Evolutionary conservation across 2,888 invertebrate genomes (phyloP).

Genomic region (Fragum sueziense): DNA sequence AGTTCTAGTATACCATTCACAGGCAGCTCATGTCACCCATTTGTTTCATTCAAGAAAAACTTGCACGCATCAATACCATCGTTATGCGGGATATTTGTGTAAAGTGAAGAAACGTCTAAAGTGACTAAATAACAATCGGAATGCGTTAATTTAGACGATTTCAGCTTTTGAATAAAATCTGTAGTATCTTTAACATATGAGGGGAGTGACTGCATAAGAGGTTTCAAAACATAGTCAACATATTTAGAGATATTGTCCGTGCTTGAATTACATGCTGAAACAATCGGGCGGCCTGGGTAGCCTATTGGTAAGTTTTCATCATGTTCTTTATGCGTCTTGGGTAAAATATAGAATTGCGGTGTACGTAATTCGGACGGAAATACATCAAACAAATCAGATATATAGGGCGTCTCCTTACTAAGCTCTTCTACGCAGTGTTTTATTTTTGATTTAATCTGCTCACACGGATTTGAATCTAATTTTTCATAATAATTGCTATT

Average conservation of each 20-base stretch:
- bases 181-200: constrained; percentile 21
- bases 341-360: constrained; percentile 28
- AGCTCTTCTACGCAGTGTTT: too few relatives aligned
- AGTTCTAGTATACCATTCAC: too few relatives aligned
- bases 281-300: constrained; percentile 27
- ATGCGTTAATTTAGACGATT: too few relatives aligned
- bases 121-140: constrained; percentile 23
- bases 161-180: neutral
- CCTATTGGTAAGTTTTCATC: constrained; percentile 1
- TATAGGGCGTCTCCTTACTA: too few relatives aligned
- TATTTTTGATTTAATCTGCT: too few relatives aligned
- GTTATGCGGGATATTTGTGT: constrained; percentile 23
- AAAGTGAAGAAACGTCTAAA: constrained; percentile 16
- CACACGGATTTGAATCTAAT: too few relatives aligned
- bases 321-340: constrained; percentile 11
- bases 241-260: constrained; percentile 27
- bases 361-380: too few relatives aligned
- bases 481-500: constrained; percentile 2
- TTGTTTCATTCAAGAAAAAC: too few relatives aligned
- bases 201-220: constrained; percentile 21
- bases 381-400: too few relatives aligned
- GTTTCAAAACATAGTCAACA: constrained; percentile 4
- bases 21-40: too few relatives aligned
- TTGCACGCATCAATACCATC: constrained; percentile 30
- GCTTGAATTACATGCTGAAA: constrained; percentile 5